phyloP scores from a whole-genome alignment of 2,797 vertebrate species.

The Enteromius afrohamiltoni region DNA sequence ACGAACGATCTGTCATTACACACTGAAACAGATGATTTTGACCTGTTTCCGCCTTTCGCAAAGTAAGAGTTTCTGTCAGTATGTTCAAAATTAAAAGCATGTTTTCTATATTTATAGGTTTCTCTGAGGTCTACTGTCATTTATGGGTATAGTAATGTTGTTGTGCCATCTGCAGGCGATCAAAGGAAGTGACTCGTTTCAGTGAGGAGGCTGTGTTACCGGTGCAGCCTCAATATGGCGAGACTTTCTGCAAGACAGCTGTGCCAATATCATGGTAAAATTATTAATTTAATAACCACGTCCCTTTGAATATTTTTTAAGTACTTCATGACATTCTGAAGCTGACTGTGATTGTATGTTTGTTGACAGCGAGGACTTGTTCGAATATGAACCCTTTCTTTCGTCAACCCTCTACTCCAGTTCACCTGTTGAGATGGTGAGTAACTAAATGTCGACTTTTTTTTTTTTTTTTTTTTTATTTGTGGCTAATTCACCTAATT shows the following conservation, averaged over 20 bases:
- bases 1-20: background rate
- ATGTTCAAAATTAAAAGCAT: background rate
- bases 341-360: slow-evolving; percentile 8
- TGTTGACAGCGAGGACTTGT: slow-evolving; percentile 6
- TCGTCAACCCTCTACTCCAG: background rate
- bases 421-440: slow-evolving; percentile 40
- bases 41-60: slow-evolving; percentile 54
- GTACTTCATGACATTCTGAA: background rate
- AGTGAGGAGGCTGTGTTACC: background rate
- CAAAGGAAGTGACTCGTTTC: slow-evolving; percentile 57
- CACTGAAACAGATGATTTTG: slow-evolving; percentile 18
- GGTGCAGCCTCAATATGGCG: slow-evolving; percentile 1
- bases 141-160: background rate
- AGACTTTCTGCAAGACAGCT: slow-evolving; percentile 40
- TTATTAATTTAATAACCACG: background rate
- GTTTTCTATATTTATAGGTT: background rate
- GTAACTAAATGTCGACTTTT: background rate
- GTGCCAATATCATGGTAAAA: slow-evolving; percentile 38
- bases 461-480: background rate
- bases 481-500: background rate
- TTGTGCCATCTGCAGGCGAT: slow-evolving; percentile 54
- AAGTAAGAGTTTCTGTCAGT: slow-evolving; percentile 49
- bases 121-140: background rate
- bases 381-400: background rate
- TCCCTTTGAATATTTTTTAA: background rate